Conservation (phyloP, 1,140 invertebrate genomes). For the Trinorchestia longiramus region DNA sequence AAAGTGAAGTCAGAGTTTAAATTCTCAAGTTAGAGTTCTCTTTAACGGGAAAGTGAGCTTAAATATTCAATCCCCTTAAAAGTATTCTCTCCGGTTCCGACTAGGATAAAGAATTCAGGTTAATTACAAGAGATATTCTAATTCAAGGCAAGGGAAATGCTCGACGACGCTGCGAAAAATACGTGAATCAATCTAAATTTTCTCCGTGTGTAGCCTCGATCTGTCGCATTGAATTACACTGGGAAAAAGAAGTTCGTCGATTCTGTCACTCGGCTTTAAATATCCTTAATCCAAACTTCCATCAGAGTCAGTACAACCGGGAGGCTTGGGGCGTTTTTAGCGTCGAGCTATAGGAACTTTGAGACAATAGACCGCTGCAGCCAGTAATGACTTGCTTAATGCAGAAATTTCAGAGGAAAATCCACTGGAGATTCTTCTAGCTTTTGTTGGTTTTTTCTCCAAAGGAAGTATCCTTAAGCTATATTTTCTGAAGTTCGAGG, state of each 20-base stretch:
- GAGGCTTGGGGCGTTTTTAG: slow-evolving; percentile 35
- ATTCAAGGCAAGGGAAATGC: neutral
- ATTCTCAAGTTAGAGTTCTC: neutral
- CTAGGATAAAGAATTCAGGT: neutral
- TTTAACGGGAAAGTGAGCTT: neutral
- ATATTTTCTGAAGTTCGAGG: neutral
- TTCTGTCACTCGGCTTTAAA: slow-evolving; percentile 48
- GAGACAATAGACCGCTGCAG: slow-evolving; percentile 28
- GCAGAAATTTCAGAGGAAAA: slow-evolving; percentile 31
- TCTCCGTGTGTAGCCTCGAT: neutral
- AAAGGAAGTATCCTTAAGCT: neutral
- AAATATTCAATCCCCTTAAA: neutral
- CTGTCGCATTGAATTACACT: slow-evolving; percentile 43
- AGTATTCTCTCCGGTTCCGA: neutral
- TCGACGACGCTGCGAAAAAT: neutral
- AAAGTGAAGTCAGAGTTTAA: neutral
- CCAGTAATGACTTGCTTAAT: slow-evolving; percentile 50
- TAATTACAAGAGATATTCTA: slow-evolving; percentile 28
- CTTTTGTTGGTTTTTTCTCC: neutral
- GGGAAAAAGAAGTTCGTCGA: slow-evolving; percentile 42
- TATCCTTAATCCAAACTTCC: slow-evolving; percentile 48
- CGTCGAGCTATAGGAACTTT: neutral
- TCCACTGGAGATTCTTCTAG: slow-evolving; percentile 5
- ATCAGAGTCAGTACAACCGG: slow-evolving; percentile 7
- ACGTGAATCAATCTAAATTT: slow-evolving; percentile 33